These are phyloP conservation scores for Pinctada fucata DNA, from an alignment of 2,888 invertebrate genomes.

Conservation along the genomic window DNA sequence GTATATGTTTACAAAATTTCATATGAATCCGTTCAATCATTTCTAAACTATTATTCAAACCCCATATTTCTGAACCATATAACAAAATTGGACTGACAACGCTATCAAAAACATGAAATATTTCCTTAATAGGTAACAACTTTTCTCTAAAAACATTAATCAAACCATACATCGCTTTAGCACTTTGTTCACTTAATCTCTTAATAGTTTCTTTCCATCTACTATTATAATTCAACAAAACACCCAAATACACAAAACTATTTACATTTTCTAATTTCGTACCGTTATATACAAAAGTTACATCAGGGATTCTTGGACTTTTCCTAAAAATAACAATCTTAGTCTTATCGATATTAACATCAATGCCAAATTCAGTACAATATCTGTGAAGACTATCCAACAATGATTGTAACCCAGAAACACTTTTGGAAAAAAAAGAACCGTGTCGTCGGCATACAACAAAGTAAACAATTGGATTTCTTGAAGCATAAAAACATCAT, in stretches of 20 bases:
- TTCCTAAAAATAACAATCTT: not conserved
- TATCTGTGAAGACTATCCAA: not conserved
- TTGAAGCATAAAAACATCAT: not conserved
- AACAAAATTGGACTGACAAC: no score
- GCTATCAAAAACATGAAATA: no score
- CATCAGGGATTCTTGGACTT: not conserved
- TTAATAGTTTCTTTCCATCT: not conserved
- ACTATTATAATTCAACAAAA: not conserved
- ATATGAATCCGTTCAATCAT: not conserved
- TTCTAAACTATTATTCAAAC: not conserved
- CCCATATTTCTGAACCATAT: not conserved
- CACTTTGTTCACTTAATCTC: not conserved
- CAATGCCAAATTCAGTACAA: not conserved
- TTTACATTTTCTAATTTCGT: not conserved
- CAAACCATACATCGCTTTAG: slow-evolving; percentile 2
- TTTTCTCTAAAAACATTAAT: not conserved
- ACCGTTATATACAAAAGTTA: not conserved
- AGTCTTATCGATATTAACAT: not conserved
- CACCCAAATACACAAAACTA: not conserved
- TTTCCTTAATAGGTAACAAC: not conserved
- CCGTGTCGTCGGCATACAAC: not conserved
- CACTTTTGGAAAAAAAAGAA: not conserved
- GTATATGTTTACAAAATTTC: not conserved
- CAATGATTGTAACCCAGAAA: not conserved
- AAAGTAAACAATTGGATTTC: not conserved